Base-by-base conservation (phyloP, 2,888 invertebrate genomes). In the Melolontha melolontha region DNA sequence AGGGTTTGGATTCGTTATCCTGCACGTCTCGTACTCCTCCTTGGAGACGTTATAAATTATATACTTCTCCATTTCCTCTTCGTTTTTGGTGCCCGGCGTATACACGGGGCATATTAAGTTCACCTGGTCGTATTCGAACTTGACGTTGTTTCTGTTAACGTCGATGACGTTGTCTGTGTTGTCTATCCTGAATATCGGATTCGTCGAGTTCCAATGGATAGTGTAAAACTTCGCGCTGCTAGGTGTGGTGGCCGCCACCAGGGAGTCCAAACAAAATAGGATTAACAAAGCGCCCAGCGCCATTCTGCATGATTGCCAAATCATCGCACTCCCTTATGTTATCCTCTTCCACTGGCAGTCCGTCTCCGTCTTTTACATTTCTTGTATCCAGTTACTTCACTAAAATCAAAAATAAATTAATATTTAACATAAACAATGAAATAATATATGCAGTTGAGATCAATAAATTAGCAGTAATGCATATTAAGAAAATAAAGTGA, bases 101-200 rank as follows among this genome's bases (percentile, higher is more conserved):
- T 96, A 96, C 68, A 94, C 93, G 59, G 96, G 96, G 87, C 96
- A 97, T 82, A 96, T 95, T 83, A 97, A 93, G 82, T 96, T 96
- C 79, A 96, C 96, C 87, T 96, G 96, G 84, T 97, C 96, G 83
- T 95, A 96, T 83, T 96, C 96, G 83, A 95, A 96, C 80, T 93
- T 93, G 76, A 82, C 74, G 83, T 96, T 96, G 75, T 95, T 94
- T 85, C 94, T 93, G 86, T 96, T 96, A 78, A 97, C 92, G 84
- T 97, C 96, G 84, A 96, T 96, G 84, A 97, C 95, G 84, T 97
- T 96, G 85, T 97, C 96, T 55, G 96, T 96, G 85, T 97, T 97
- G 88, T 97, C 96, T 89, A 96, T 96, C 85, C 96, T 92, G 86
- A 97, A 97, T 67, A 84, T 84, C 59, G 83, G 83, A 74, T 83